Percentiles rank a stretch among this genome's conserved stretches.
Evolutionary conservation across 2,888 invertebrate species (phyloP).

Genomic region (Dorcus hopei): DNA sequence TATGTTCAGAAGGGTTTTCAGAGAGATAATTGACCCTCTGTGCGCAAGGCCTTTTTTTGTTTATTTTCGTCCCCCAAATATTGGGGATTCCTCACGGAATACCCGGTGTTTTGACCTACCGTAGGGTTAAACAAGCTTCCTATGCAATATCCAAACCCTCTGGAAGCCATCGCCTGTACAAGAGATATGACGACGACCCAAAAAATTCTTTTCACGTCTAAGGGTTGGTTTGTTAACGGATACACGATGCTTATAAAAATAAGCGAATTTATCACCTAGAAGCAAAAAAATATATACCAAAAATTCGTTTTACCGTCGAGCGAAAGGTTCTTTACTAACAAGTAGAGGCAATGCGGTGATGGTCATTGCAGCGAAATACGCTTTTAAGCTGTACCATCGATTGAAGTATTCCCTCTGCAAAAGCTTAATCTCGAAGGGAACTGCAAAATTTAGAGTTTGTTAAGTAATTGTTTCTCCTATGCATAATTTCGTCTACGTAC

Average conservation of each 20-base stretch:
- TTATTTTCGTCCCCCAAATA: too few species aligned
- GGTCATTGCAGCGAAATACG: constrained; percentile 69
- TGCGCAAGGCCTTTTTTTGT: too few species aligned
- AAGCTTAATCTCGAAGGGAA: constrained; percentile 73
- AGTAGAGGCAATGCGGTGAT: constrained; percentile 72
- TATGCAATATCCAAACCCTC: constrained; percentile 57
- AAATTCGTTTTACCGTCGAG: constrained; percentile 32
- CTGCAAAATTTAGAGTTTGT: constrained; percentile 47
- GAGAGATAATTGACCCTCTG: too few species aligned
- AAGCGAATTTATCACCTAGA: constrained; percentile 6
- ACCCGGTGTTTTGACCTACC: constrained; percentile 2
- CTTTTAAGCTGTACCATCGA: constrained; percentile 76
- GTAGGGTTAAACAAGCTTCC: constrained; percentile 12
- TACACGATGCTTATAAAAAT: constrained; percentile 50
- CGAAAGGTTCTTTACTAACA: constrained; percentile 54
- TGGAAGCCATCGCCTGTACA: constrained; percentile 65
- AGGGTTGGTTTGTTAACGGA: constrained; percentile 63
- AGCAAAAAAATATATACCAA: background rate
- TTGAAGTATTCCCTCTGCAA: constrained; percentile 76
- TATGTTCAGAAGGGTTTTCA: too few species aligned
- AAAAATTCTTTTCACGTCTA: constrained; percentile 59
- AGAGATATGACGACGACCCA: constrained; percentile 66
- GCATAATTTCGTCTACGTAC: constrained; percentile 11
- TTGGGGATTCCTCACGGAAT: too few species aligned
- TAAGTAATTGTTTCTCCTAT: background rate